These are phyloP conservation scores for Peromyscus nudipes DNA, from an alignment of 2,797 vertebrate genomes.

Conservation along the genomic window DNA sequence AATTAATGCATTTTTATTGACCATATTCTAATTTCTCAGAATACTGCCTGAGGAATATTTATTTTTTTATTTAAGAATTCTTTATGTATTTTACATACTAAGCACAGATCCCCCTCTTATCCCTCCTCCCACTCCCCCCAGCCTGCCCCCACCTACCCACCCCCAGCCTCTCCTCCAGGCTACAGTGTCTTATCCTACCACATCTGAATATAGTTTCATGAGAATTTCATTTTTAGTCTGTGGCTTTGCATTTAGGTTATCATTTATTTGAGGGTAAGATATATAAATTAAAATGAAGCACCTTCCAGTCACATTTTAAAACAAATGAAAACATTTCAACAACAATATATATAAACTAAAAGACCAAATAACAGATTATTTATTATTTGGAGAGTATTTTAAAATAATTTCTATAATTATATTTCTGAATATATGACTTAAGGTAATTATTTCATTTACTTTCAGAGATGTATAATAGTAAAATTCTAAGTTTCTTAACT, in stretches of 20 bases:
- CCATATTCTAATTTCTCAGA: neutral
- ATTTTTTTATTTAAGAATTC: too few species aligned
- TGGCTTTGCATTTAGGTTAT: constrained; percentile 8
- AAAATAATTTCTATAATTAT: neutral
- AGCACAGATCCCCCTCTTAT: too few species aligned
- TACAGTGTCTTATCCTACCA: neutral
- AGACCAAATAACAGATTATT: neutral
- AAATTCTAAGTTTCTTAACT: neutral
- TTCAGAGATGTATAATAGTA: neutral
- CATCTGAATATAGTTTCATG: neutral
- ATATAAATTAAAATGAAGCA: neutral
- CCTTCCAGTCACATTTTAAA: neutral
- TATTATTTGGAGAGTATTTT: neutral
- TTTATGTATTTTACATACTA: too few species aligned
- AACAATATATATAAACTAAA: neutral
- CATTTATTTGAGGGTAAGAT: neutral
- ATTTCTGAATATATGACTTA: neutral
- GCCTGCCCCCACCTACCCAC: too few species aligned
- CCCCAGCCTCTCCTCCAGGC: neutral
- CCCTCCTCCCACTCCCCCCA: too few species aligned
- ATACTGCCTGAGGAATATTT: neutral
- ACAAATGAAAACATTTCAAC: neutral
- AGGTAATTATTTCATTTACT: constrained; percentile 14
- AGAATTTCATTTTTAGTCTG: neutral
- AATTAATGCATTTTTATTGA: neutral